Evolutionary conservation across 2,113 vertebrate genomes (phyloP).

Genomic region (Rana temporaria): DNA sequence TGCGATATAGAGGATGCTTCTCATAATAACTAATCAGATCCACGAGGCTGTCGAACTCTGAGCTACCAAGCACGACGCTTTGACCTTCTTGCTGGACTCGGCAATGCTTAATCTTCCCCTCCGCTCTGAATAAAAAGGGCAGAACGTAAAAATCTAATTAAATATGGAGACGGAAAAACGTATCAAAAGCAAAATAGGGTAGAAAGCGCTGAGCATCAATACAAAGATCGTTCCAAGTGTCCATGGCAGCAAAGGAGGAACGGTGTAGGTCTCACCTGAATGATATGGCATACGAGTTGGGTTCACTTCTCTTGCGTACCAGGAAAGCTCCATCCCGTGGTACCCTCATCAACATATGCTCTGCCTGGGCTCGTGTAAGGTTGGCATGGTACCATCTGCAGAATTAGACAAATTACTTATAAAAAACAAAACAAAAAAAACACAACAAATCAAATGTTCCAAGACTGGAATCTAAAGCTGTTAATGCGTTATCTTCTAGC

Average conservation of each 20-base stretch:
- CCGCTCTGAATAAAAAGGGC: slow-evolving; percentile 76
- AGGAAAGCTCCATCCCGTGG: slow-evolving; percentile 95
- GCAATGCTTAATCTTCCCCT: slow-evolving; percentile 98
- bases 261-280: slow-evolving; percentile 80
- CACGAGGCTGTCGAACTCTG: slow-evolving; percentile 95
- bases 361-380: slow-evolving; percentile 89
- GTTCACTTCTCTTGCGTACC: slow-evolving; percentile 91
- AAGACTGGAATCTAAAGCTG: too few species aligned
- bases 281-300: slow-evolving; percentile 96
- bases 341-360: slow-evolving; percentile 98
- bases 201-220: too few species aligned
- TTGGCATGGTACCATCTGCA: slow-evolving; percentile 95
- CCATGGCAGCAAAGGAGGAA: too few species aligned
- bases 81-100: slow-evolving; percentile 96
- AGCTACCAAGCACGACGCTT: slow-evolving; percentile 90
- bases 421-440: too few species aligned
- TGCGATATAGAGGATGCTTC: slow-evolving; percentile 94
- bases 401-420: not conserved
- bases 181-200: not conserved
- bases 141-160: not conserved
- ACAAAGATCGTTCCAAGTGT: too few species aligned
- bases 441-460: too few species aligned
- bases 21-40: slow-evolving; percentile 97
- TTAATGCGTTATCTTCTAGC: too few species aligned
- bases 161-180: not conserved